Evolutionary conservation across 2,888 invertebrate genomes (phyloP).

Genomic region (Acrobeloides nanus): DNA sequence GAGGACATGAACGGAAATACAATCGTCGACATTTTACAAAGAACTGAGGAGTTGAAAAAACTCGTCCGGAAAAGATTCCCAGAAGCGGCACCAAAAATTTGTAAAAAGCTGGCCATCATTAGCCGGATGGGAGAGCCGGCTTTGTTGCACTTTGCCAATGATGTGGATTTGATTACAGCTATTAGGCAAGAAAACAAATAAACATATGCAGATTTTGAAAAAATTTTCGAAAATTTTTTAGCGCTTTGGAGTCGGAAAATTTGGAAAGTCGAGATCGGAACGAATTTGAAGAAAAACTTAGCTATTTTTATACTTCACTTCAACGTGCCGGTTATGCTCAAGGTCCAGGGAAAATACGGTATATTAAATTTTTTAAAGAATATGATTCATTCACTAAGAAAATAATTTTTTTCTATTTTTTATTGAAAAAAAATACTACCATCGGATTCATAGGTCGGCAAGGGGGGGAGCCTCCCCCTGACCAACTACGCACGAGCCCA

Average conservation of each 20-base stretch:
- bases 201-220: neutral
- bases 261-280: conserved; percentile 38
- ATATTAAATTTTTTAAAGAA: conserved; percentile 44
- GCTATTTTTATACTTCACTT: conserved; percentile 85
- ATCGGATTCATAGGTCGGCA: no score
- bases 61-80: conserved; percentile 25
- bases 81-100: conserved; percentile 24
- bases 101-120: conserved; percentile 54
- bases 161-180: conserved; percentile 83
- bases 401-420: neutral
- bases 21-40: conserved; percentile 26
- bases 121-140: conserved; percentile 62
- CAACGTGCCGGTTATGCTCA: conserved; percentile 94
- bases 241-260: conserved; percentile 80
- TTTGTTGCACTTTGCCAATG: conserved; percentile 76
- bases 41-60: conserved; percentile 38
- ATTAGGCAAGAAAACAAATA: conserved; percentile 56
- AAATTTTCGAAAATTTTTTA: conserved; percentile 58
- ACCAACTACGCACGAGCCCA: no score
- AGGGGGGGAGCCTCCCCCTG: no score
- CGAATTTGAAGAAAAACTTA: conserved; percentile 64
- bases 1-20: conserved; percentile 35
- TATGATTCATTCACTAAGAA: conserved; percentile 6
- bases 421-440: no score
- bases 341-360: conserved; percentile 93